Percentiles rank a stretch among this genome's conserved stretches.
phyloP scores from a whole-genome alignment of 2,888 invertebrate species.

The Tipula confusa region DNA sequence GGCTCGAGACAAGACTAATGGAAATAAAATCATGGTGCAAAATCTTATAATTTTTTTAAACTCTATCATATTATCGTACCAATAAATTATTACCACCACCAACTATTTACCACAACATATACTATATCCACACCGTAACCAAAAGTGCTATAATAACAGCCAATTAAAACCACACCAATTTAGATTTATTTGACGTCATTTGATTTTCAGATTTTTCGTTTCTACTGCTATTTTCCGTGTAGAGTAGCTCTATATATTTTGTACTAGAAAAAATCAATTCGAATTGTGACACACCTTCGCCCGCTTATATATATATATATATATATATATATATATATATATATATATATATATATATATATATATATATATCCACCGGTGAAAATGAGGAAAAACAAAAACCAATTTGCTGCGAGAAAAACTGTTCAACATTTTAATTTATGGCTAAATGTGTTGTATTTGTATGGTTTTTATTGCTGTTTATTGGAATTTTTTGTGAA shows the following conservation, averaged over 20 bases:
- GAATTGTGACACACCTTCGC: not conserved
- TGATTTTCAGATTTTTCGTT: not conserved
- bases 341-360: too few species aligned
- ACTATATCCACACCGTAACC: not conserved
- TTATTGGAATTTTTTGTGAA: not conserved
- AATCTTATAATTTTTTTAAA: too few species aligned
- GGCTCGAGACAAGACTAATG: too few species aligned
- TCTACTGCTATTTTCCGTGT: not conserved
- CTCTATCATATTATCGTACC: not conserved
- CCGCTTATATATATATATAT: too few species aligned
- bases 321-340: too few species aligned
- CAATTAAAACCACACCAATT: slow-evolving; percentile 9
- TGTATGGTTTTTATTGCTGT: not conserved
- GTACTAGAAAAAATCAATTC: not conserved
- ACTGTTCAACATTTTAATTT: not conserved
- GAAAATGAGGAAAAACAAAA: not conserved
- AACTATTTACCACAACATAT: not conserved
- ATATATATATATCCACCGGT: not conserved
- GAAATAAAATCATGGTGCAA: too few species aligned
- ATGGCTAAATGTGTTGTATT: not conserved
- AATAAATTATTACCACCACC: not conserved
- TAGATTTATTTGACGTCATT: not conserved
- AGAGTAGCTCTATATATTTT: not conserved
- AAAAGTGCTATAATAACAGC: slow-evolving; percentile 3
- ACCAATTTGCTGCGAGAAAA: not conserved